A percentile compares a stretch with the other conserved stretches of the same genome.
Evolutionary conservation across 1,140 invertebrate genomes (phyloP).

Genomic region (Galendromus occidentalis): DNA sequence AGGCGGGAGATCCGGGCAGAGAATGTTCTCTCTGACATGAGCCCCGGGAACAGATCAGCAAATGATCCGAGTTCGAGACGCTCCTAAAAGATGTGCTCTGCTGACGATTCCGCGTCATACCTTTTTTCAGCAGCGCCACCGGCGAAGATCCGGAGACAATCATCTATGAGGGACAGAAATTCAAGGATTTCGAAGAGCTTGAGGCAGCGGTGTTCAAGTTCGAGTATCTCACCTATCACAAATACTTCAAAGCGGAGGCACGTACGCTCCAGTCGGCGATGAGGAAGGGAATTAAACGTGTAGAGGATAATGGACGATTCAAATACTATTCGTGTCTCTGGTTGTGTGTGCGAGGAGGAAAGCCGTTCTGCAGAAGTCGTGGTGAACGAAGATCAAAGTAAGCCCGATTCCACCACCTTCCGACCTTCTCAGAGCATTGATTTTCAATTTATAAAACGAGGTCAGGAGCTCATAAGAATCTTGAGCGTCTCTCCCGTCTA

Average conservation of each 20-base stretch:
- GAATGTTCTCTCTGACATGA: no score
- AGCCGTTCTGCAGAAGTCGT: neutral
- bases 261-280: neutral
- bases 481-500: neutral
- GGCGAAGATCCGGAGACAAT: neutral
- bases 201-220: neutral
- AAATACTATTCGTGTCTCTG: slow-evolving; percentile 5
- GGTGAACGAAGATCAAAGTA: neutral
- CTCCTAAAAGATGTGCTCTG: neutral
- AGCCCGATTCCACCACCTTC: neutral
- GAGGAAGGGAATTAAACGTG: neutral
- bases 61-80: neutral
- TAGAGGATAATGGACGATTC: neutral
- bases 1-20: no score
- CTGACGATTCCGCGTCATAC: neutral
- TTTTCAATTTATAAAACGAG: no score
- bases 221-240: neutral
- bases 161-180: neutral
- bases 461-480: no score
- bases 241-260: slow-evolving; percentile 1
- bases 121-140: neutral
- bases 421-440: no score
- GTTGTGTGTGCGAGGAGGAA: neutral
- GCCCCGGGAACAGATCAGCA: neutral
- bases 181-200: neutral